Percentiles rank a stretch among this genome's conserved stretches.
Conservation (phyloP, 1,140 invertebrate genomes). For the Conus ventricosus region DNA sequence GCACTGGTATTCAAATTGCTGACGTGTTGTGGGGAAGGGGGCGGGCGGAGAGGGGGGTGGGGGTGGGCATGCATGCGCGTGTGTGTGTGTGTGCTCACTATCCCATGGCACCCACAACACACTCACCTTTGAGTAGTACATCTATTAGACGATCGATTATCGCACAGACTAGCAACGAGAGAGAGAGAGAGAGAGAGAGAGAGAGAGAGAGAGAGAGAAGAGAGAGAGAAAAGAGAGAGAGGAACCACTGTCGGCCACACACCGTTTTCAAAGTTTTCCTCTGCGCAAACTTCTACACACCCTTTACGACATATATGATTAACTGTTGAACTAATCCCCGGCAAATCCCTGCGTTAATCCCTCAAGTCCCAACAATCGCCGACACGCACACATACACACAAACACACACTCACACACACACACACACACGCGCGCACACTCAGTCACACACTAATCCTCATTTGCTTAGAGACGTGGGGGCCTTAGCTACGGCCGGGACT, state of each 20-base stretch:
- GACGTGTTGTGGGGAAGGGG: no score
- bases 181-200: not conserved
- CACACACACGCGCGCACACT: not conserved
- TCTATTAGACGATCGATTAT: no score
- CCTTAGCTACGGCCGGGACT: not conserved
- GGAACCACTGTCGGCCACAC: no score
- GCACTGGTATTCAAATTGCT: no score
- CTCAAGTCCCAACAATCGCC: not conserved
- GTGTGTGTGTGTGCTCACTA: no score
- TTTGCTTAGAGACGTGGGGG: not conserved
- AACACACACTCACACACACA: not conserved
- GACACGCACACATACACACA: constrained; percentile 9
- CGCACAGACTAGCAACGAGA: not conserved
- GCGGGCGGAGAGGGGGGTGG: no score
- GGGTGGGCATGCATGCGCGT: no score
- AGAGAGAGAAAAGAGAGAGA: not conserved
- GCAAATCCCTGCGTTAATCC: not conserved
- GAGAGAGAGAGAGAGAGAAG: not conserved
- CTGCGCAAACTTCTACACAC: not conserved
- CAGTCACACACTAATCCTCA: not conserved
- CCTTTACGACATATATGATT: not conserved
- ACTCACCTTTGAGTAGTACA: no score
- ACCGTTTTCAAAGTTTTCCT: not conserved
- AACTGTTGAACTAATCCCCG: not conserved
- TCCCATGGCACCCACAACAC: no score